A percentile compares a stretch with the other conserved stretches of the same genome.
phyloP scores from a whole-genome alignment of 2,113 vertebrate species.

The Leptocoma aspasia region DNA sequence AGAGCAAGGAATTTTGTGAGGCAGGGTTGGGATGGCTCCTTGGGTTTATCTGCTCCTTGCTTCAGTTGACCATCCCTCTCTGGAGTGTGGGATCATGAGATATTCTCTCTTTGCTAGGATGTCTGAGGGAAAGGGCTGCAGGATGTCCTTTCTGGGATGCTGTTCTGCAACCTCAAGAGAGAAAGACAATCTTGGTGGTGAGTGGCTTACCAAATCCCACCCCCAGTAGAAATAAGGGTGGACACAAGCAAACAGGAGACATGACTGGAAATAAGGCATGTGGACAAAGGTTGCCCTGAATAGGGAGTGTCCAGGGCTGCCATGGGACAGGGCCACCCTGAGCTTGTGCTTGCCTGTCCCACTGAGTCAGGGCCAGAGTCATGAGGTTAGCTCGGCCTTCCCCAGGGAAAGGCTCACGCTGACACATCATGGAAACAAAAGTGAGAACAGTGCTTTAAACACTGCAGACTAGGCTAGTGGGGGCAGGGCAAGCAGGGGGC shows the following conservation, averaged over 20 bases:
- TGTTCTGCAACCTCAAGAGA: not conserved
- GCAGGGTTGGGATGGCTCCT: not conserved
- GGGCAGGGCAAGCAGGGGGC: not conserved
- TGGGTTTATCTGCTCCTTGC: not conserved
- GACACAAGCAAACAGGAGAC: not conserved
- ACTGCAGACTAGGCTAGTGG: rapidly evolving
- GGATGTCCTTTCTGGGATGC: not conserved
- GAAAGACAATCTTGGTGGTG: not conserved
- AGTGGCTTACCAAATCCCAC: not conserved
- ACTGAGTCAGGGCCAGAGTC: not conserved
- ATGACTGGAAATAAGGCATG: not conserved
- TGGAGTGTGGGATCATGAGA: not conserved
- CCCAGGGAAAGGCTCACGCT: not conserved
- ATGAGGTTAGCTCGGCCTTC: not conserved
- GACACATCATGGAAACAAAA: rapidly evolving
- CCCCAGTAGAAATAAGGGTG: not conserved
- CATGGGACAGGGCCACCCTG: rapidly evolving
- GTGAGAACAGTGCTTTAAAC: not conserved
- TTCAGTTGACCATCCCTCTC: not conserved
- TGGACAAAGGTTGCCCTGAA: not conserved
- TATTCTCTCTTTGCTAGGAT: not conserved
- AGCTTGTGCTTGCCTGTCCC: not conserved
- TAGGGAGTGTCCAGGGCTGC: not conserved
- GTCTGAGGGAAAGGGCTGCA: not conserved
- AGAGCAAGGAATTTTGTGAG: not conserved